Percentiles rank a stretch among this genome's conserved stretches.
phyloP scores from a whole-genome alignment of 2,113 vertebrate species.

The Gallinago media region DNA sequence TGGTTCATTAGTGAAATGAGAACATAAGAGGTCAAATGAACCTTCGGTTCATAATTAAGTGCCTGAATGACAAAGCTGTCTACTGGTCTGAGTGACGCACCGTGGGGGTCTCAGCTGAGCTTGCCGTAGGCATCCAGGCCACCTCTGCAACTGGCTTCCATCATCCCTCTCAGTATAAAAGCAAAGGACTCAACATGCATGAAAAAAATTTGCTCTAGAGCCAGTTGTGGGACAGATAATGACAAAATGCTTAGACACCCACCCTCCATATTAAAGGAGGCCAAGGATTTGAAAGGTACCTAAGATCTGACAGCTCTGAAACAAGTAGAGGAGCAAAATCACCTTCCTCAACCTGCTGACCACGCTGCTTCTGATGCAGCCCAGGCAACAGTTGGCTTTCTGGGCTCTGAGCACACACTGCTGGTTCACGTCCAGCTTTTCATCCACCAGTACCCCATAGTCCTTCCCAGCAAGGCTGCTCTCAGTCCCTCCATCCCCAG shows the following conservation, averaged over 20 bases:
- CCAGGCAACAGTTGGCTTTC: not conserved
- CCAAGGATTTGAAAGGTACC: not conserved
- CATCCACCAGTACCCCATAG: not conserved
- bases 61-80: not conserved
- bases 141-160: not conserved
- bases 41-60: slow-evolving; percentile 9
- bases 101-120: not conserved
- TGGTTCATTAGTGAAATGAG: slow-evolving; percentile 36
- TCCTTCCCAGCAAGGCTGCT: not conserved
- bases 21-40: slow-evolving; percentile 32
- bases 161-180: not conserved
- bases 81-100: not conserved
- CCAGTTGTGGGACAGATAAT: not conserved
- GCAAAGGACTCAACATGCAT: not conserved
- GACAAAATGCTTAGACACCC: not conserved
- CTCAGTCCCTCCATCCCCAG: not conserved
- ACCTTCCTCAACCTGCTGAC: not conserved
- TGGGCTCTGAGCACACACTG: not conserved
- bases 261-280: not conserved
- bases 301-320: not conserved
- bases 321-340: not conserved
- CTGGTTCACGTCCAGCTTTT: not conserved
- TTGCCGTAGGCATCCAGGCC: not conserved
- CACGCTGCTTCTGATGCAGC: not conserved
- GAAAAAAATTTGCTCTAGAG: not conserved